Evolutionary conservation across 37 sponge, comb jelly and placozoan species (phyloP), one percentile per base, ranked within the genome.

Genomic region (Geodia barretti): DNA sequence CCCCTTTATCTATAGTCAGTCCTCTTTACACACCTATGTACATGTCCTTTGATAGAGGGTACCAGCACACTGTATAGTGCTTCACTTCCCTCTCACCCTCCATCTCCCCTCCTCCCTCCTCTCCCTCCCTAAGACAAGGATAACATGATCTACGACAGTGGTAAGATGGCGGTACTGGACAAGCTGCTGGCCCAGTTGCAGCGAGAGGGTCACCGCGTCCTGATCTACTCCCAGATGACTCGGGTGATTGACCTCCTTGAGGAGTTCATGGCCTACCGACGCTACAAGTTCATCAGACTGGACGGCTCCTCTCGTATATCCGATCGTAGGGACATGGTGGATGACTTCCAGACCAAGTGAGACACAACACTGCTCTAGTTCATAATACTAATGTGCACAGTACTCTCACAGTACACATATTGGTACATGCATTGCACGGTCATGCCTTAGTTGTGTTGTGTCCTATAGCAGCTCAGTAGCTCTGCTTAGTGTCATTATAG

Each of bases 171-270:
- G 5, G 91, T 95, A 17, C 84, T 97, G 63, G 98, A 97, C 82
- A 85, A 74, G 72, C 80, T 97, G 70, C 77, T 97, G 21, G 70
- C 83, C 28, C 60, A 80, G 70, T 80, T 97, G 64, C 95, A 97
- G 84, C 20, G 39, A 25, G 98, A 95, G 41, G 91, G 86, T 0
- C 98, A 97, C 64, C 74, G 95, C 20, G 98, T 97, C 36, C 84
- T 97, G 31, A 79, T 97, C 32, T 97, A 97, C 83, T 97, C 96
- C 1, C 98, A 95, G 83, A 97, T 97, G 98, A 97, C 98, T 3
- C 77, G 87, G 4, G 86, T 95, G 91, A 97, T 97, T 66, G 98
- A 97, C 78, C 73, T 97, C 47, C 78, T 97, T 38, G 98, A 95
- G 84, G 98, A 97, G 75, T 89, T 81, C 87, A 97, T 97, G 96